phyloP scores from a whole-genome alignment of 2,888 invertebrate genomes.

The Tenthredo scrophulariae region DNA sequence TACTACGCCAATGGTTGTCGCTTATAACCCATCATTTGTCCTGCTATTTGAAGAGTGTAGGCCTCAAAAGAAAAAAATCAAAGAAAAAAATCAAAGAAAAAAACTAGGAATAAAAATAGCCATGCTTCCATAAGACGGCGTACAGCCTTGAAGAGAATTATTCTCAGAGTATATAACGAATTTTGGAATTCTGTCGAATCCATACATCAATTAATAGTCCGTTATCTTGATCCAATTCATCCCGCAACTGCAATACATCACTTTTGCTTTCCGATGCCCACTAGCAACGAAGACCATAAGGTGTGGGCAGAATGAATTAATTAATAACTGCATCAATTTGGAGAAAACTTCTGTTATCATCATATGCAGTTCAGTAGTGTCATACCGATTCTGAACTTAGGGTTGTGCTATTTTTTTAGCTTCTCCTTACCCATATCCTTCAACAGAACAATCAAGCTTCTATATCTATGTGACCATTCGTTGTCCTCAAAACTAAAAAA shows the following conservation, averaged over 20 bases:
- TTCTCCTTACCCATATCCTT: not conserved
- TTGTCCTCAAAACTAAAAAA: not conserved
- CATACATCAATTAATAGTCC: not conserved
- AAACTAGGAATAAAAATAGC: not conserved
- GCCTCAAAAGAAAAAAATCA: not conserved
- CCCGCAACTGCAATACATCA: not conserved
- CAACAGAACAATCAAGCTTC: not conserved
- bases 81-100: not conserved
- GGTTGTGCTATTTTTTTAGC: not conserved
- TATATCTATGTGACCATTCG: not conserved
- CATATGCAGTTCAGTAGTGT: not conserved
- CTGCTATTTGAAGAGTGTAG: constrained; percentile 41
- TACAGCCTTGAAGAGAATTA: not conserved
- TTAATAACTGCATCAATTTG: not conserved
- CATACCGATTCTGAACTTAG: not conserved
- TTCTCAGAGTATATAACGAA: not conserved
- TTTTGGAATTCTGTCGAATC: not conserved
- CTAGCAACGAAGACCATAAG: not conserved
- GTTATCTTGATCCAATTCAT: not conserved
- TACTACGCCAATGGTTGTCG: constrained; percentile 17
- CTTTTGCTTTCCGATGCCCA: not conserved
- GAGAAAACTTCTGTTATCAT: not conserved
- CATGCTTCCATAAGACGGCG: not conserved
- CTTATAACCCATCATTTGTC: constrained; percentile 17
- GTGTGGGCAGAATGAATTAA: not conserved